phyloP scores from a whole-genome alignment of 2,113 vertebrate genomes.

The Siniperca chuatsi region DNA sequence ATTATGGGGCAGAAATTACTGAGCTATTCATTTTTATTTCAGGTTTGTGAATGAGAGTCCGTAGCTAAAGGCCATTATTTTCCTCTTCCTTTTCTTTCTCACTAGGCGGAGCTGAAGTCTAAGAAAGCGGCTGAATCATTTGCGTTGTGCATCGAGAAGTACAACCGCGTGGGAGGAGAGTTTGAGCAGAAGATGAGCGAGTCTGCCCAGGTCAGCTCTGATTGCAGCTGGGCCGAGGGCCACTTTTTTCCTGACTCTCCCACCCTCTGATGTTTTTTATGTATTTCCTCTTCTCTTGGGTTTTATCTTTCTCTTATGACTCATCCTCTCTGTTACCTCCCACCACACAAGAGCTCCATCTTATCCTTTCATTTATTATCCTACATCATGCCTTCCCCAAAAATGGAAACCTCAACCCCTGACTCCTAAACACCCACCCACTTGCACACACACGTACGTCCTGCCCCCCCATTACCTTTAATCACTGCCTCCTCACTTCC shows the following conservation, averaged over 20 bases:
- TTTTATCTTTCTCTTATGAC: slow-evolving; percentile 16
- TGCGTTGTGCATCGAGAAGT: slow-evolving; percentile 89
- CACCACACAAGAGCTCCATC: slow-evolving; percentile 13
- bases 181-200: slow-evolving; percentile 96
- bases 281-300: neutral
- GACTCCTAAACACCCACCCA: slow-evolving; percentile 45
- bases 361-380: slow-evolving; percentile 41
- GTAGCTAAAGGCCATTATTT: neutral
- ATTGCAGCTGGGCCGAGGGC: slow-evolving; percentile 13
- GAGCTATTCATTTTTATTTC: slow-evolving; percentile 2
- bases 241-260: neutral
- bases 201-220: slow-evolving; percentile 87
- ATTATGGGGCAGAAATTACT: neutral
- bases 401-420: slow-evolving; percentile 50
- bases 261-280: slow-evolving; percentile 30
- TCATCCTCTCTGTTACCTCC: slow-evolving; percentile 34
- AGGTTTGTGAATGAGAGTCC: slow-evolving; percentile 28
- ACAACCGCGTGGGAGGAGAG: slow-evolving; percentile 90
- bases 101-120: slow-evolving; percentile 94
- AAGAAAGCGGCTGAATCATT: slow-evolving; percentile 91
- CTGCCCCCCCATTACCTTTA: slow-evolving; percentile 63
- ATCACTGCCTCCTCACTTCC: slow-evolving; percentile 69
- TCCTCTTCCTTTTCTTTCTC: slow-evolving; percentile 26
- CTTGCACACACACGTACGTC: slow-evolving; percentile 24
- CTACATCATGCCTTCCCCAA: slow-evolving; percentile 19